These are phyloP conservation scores for Entomobrya proxima DNA, from an alignment of 2,888 invertebrate genomes.

Conservation along the genomic window DNA sequence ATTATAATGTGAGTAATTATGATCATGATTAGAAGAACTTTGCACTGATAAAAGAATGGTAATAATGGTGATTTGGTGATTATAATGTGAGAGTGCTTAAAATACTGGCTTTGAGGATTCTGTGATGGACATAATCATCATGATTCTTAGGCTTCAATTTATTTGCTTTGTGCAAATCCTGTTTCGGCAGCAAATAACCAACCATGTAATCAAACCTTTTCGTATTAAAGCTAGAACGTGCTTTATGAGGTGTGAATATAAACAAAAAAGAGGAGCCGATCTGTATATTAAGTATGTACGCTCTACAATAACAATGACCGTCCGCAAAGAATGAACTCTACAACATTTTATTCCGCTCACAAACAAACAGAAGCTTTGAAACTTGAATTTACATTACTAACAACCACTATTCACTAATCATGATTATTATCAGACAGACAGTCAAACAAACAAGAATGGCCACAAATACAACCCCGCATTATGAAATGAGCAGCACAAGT, in stretches of 20 bases:
- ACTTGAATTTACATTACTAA: neutral
- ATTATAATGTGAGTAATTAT: constrained; percentile 33
- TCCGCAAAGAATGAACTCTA: neutral
- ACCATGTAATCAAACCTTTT: constrained; percentile 44
- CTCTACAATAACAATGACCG: neutral
- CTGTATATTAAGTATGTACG: neutral
- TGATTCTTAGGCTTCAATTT: no score
- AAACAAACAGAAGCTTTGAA: constrained; percentile 15
- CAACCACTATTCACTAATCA: neutral
- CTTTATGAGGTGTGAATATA: constrained; percentile 58
- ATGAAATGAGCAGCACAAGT: neutral
- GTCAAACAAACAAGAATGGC: neutral
- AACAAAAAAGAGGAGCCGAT: neutral
- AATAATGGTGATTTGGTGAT: neutral
- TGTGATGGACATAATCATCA: no score
- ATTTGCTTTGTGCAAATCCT: neutral
- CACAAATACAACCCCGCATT: neutral
- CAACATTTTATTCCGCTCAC: neutral
- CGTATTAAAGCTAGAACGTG: constrained; percentile 44
- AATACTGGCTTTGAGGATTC: no score
- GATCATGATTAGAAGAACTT: neutral
- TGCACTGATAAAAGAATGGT: constrained; percentile 20
- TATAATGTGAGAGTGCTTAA: neutral
- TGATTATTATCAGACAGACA: neutral
- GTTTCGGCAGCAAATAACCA: constrained; percentile 32